Base-by-base conservation (phyloP, 1,140 invertebrate species). In the Odontomachus brunneus region DNA sequence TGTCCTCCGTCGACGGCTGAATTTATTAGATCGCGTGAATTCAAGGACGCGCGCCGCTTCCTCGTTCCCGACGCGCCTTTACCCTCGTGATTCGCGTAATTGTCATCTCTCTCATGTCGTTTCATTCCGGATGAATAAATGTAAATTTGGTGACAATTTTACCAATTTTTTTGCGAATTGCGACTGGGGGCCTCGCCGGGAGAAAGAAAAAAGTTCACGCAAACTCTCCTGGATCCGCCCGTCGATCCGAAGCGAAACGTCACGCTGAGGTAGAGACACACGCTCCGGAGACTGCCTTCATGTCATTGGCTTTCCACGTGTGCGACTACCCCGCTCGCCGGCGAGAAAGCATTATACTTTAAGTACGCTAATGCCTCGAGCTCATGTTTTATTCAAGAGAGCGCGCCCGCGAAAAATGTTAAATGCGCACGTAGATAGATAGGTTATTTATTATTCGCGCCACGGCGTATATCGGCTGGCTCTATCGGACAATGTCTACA, bases 261-360 rank as follows among this genome's bases (percentile, higher is more conserved):
- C 57, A 22, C 60, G 14, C 22, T 11, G 11, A 19, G 57, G 44
- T 66, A 55, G 57, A 73, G 44, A 62, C 60, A 75, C 71, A 11
- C 3, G 38, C 5, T 63, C 48, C 78, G 69, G 3, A 11, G 4
- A 14, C 51, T 48, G 69, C 51, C 63, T 67, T 74, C 19, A 26
- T 80, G 57, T 71, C 75, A 69, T 59, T 71, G 75, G 51, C 51
- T 80, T 80, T 80, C 75, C 65, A 71, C 33, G 51, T 80, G 38
- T 44, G 65, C 53, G 75, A 71, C 75, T 80, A 59, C 51, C n/a
- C 69, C 75, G 65, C 75, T 33, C 74, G 74, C 57, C 65, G 75
- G 75, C 75, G 75, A 80, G 75, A 80, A 80, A 69, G 75, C 75
- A 80, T 80, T 80, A 80, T 80, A 80, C 65, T 80, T 67, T 80